Evolutionary conservation across 2,113 vertebrate species (phyloP).

Genomic region (Choloepus hoffmanni): DNA sequence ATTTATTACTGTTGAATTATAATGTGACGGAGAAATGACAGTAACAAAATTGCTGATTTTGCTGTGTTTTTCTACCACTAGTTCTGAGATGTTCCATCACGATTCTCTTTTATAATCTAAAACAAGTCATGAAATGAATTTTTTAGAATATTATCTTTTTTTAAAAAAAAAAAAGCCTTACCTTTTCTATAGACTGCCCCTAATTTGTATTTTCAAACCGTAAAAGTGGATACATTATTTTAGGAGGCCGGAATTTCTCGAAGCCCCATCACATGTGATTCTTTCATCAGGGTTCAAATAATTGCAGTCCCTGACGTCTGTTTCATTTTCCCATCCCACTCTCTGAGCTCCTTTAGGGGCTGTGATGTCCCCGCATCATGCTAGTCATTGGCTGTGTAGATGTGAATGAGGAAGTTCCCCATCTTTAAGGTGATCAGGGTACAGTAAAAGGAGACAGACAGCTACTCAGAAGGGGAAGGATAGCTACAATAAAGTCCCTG

Average conservation of each 20-base stretch:
- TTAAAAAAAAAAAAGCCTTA: neutral
- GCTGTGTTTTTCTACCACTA: neutral
- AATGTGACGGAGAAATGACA: neutral
- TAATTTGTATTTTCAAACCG: conserved; percentile 8
- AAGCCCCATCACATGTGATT: neutral
- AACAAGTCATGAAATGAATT: conserved; percentile 34
- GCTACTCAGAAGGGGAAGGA: neutral
- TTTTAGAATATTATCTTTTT: conserved; percentile 32
- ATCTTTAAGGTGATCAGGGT: neutral
- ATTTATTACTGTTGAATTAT: conserved; percentile 35
- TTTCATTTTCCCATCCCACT: neutral
- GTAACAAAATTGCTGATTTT: neutral
- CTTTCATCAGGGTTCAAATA: neutral
- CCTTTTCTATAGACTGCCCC: neutral
- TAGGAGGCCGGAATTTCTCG: neutral
- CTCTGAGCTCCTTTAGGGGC: neutral
- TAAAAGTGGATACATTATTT: neutral
- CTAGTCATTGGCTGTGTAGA: neutral
- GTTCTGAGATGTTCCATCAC: neutral
- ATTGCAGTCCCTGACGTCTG: neutral
- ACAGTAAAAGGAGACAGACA: neutral
- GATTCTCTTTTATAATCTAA: neutral
- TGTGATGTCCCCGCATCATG: neutral
- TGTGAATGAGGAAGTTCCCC: no score
- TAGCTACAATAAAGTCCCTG: neutral